A percentile compares a stretch with the other conserved stretches of the same genome.
These are phyloP conservation scores for Crotalus adamanteus DNA, from an alignment of 2,797 vertebrate genomes.

Conservation along the genomic window DNA sequence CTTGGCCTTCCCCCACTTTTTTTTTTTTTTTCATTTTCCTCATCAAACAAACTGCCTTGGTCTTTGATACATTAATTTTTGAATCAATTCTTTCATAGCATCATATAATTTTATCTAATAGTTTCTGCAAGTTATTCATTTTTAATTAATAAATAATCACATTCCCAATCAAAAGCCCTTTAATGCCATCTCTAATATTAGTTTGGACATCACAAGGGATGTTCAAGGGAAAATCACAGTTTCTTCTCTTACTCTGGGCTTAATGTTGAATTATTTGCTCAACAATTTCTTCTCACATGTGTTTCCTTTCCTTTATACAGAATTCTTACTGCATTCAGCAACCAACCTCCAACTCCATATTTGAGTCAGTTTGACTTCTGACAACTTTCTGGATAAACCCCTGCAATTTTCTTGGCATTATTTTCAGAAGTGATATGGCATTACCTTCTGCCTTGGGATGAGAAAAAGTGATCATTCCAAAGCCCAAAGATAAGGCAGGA, in stretches of 20 bases:
- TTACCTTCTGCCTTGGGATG: background rate
- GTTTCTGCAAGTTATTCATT: background rate
- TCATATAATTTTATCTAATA: background rate
- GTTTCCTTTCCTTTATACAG: background rate
- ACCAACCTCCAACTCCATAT: background rate
- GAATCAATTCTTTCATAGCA: background rate
- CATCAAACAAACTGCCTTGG: background rate
- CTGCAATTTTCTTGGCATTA: background rate
- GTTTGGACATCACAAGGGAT: background rate
- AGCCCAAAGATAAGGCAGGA: background rate
- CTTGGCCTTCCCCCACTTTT: background rate
- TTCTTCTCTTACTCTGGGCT: background rate
- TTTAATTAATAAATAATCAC: background rate
- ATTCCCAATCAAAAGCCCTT: background rate
- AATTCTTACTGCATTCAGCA: background rate
- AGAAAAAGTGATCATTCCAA: background rate
- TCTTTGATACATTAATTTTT: background rate
- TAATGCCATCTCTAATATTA: background rate
- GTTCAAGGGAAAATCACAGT: background rate
- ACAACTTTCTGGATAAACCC: background rate
- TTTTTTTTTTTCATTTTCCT: background rate
- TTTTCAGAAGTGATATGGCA: background rate
- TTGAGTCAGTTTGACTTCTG: background rate
- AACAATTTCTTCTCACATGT: background rate
- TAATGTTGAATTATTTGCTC: background rate